phyloP scores from a whole-genome alignment of 2,888 invertebrate species.

The Scaptomyza polygonia region DNA sequence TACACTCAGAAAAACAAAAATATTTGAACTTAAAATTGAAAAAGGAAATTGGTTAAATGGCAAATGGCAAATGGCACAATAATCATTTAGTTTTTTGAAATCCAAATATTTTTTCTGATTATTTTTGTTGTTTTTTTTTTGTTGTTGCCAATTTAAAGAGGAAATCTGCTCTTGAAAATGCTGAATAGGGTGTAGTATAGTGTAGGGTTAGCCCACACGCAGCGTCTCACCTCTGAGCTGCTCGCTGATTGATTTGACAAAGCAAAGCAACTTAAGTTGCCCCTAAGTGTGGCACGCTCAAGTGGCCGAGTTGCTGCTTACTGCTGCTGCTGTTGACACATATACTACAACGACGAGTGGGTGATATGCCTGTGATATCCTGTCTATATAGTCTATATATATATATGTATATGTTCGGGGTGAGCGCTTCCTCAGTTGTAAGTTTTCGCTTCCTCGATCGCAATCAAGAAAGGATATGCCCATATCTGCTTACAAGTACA shows the following conservation, averaged over 20 bases:
- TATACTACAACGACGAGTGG: constrained; percentile 49
- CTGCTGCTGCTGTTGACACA: constrained; percentile 63
- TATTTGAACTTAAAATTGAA: too few species aligned
- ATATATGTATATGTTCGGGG: background rate
- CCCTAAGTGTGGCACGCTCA: constrained; percentile 68
- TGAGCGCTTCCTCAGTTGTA: constrained; percentile 80
- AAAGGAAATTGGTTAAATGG: too few species aligned
- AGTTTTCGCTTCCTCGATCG: constrained; percentile 81
- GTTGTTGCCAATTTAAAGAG: constrained; percentile 65
- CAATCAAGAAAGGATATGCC: constrained; percentile 80
- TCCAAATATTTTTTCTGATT: too few species aligned
- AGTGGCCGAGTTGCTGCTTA: constrained; percentile 40
- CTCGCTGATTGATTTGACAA: constrained; percentile 69
- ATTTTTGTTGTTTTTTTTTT: background rate
- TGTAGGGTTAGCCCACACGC: constrained; percentile 50
- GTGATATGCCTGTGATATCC: constrained; percentile 56
- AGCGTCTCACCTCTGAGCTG: constrained; percentile 12
- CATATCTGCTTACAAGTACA: constrained; percentile 79
- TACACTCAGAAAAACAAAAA: background rate
- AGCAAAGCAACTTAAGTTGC: constrained; percentile 63
- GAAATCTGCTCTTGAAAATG: constrained; percentile 58
- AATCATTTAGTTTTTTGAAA: too few species aligned
- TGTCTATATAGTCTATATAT: constrained; percentile 42
- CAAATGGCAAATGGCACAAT: too few species aligned
- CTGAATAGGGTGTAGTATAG: too few species aligned